A percentile compares a stretch with the other conserved stretches of the same genome.
These are phyloP conservation scores for Drosophila tropicalis DNA, from an alignment of 1,140 invertebrate species.

Conservation along the genomic window DNA sequence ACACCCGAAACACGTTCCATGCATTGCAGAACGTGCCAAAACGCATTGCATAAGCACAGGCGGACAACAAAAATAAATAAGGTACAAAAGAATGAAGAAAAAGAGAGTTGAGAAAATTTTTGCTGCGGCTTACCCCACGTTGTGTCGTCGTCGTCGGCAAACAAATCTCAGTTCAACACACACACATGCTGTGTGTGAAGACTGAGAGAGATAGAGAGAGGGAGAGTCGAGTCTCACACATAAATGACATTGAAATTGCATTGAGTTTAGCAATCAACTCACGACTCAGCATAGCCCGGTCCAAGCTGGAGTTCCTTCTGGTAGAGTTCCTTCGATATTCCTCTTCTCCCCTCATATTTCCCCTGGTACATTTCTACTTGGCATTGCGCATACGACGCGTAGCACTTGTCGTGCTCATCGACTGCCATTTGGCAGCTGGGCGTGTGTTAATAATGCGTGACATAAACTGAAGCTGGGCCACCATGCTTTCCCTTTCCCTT, in stretches of 20 bases:
- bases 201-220: too few relatives aligned
- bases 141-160: slow-evolving; percentile 35
- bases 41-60: slow-evolving; percentile 75
- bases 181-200: background rate
- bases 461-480: slow-evolving; percentile 65
- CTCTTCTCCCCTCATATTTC: background rate
- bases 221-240: background rate
- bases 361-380: background rate
- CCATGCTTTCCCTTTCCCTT: slow-evolving; percentile 21
- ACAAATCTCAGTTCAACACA: slow-evolving; percentile 63
- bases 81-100: slow-evolving; percentile 42
- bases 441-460: slow-evolving; percentile 81
- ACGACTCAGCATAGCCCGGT: slow-evolving; percentile 54
- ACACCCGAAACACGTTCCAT: slow-evolving; percentile 49
- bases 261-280: slow-evolving; percentile 76
- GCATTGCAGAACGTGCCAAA: slow-evolving; percentile 73
- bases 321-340: slow-evolving; percentile 9
- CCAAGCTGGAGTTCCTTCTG: slow-evolving; percentile 21
- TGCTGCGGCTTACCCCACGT: slow-evolving; percentile 34
- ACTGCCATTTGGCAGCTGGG: slow-evolving; percentile 35
- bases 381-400: slow-evolving; percentile 74
- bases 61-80: slow-evolving; percentile 69
- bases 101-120: slow-evolving; percentile 50
- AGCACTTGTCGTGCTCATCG: slow-evolving; percentile 52
- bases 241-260: slow-evolving; percentile 53